phyloP scores from a whole-genome alignment of 2,113 vertebrate species.

The Clarias gariepinus region DNA sequence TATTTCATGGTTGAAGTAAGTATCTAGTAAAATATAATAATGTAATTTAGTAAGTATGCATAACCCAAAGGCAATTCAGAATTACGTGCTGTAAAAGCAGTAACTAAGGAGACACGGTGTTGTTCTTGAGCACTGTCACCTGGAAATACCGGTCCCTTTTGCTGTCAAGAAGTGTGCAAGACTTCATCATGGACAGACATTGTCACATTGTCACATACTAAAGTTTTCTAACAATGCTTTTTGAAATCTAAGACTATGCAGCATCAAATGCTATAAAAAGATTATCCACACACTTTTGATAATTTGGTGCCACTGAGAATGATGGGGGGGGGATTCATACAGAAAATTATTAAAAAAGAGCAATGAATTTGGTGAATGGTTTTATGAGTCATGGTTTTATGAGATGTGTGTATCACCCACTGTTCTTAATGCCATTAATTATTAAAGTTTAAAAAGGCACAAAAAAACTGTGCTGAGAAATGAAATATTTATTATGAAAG shows the following conservation, averaged over 20 bases:
- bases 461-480: background rate
- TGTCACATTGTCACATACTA: too few species aligned
- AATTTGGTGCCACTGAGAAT: background rate
- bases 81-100: too few species aligned
- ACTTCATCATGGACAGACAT: too few species aligned
- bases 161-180: too few species aligned
- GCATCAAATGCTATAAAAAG: background rate
- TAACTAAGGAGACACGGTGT: too few species aligned
- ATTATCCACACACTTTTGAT: background rate
- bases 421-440: background rate
- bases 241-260: background rate
- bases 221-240: too few species aligned
- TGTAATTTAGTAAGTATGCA: too few species aligned
- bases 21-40: too few species aligned
- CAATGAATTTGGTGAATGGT: background rate
- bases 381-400: background rate
- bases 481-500: slow-evolving; percentile 1
- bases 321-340: background rate
- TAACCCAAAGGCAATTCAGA: too few species aligned
- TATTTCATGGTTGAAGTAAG: too few species aligned
- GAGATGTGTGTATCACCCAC: background rate
- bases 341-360: background rate
- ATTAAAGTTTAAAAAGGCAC: background rate
- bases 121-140: too few species aligned
- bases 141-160: too few species aligned